A percentile compares a stretch with the other conserved stretches of the same genome.
phyloP scores from a whole-genome alignment of 2,888 invertebrate genomes.

The Orthonevra nobilis region DNA sequence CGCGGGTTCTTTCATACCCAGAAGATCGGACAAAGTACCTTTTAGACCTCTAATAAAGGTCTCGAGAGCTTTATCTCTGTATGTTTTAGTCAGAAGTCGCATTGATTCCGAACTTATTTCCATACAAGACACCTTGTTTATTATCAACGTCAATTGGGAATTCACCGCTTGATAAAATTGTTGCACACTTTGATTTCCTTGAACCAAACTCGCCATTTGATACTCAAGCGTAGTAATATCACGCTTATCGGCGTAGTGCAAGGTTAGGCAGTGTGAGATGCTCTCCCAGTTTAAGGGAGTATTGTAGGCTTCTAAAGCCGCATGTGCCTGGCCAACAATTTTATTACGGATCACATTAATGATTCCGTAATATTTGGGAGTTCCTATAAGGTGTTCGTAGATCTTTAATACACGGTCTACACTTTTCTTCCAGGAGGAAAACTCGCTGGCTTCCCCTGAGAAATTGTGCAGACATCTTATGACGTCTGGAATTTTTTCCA shows the following conservation, averaged over 20 bases:
- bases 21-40: constrained; percentile 10
- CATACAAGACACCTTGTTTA: constrained; percentile 36
- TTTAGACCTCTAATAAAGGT: constrained; percentile 35
- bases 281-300: constrained; percentile 32
- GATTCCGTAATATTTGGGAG: constrained; percentile 25
- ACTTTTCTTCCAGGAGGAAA: constrained; percentile 41
- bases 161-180: constrained; percentile 11
- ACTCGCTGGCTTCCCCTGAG: constrained; percentile 17
- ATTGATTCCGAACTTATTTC: constrained; percentile 4
- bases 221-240: constrained; percentile 30
- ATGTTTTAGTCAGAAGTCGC: constrained; percentile 11
- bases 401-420: constrained; percentile 17
- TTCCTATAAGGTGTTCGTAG: constrained; percentile 9
- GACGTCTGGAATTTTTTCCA: constrained; percentile 19
- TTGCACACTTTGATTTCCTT: constrained; percentile 11
- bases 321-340: constrained; percentile 19
- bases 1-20: constrained; percentile 29
- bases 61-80: constrained; percentile 26
- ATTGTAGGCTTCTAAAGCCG: constrained; percentile 22
- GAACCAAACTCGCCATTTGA: too few species aligned
- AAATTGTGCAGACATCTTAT: constrained; percentile 17
- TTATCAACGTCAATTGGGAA: constrained; percentile 32
- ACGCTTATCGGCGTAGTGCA: constrained; percentile 36
- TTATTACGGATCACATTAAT: constrained; percentile 33
- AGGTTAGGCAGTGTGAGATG: constrained; percentile 26